Evolutionary conservation across 1,140 invertebrate species (phyloP).

Genomic region (Caenorhabditis briggsae): DNA sequence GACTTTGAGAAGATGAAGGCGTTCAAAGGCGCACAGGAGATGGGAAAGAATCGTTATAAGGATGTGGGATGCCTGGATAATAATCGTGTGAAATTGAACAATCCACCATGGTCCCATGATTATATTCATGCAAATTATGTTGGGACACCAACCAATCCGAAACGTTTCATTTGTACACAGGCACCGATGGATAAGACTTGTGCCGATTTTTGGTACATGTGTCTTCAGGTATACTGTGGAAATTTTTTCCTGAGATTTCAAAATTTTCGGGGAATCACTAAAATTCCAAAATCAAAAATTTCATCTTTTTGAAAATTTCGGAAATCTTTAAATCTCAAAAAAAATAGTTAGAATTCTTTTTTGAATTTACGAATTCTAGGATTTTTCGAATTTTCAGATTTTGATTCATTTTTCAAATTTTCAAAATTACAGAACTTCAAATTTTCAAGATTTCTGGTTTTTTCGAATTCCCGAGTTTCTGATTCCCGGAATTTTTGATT

Average conservation of each 20-base stretch:
- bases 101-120: background rate
- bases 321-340: too few relatives aligned
- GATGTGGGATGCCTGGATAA: slow-evolving; percentile 29
- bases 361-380: too few relatives aligned
- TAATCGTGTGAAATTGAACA: slow-evolving; percentile 19
- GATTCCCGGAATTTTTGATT: too few relatives aligned
- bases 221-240: background rate
- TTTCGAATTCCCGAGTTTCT: too few relatives aligned
- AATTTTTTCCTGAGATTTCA: too few relatives aligned
- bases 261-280: background rate
- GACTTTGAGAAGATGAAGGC: slow-evolving; percentile 22
- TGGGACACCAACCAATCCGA: background rate
- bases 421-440: too few relatives aligned
- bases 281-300: background rate
- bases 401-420: too few relatives aligned
- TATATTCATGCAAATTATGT: slow-evolving; percentile 59
- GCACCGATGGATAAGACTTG: slow-evolving; percentile 40
- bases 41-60: slow-evolving; percentile 18
- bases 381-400: too few relatives aligned
- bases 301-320: too few relatives aligned
- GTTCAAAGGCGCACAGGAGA: background rate
- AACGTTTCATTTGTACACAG: slow-evolving; percentile 28
- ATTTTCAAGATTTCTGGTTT: too few relatives aligned
- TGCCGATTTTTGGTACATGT: slow-evolving; percentile 53
- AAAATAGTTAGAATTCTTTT: too few relatives aligned